A percentile compares a stretch with the other conserved stretches of the same genome.
phyloP scores from a whole-genome alignment of 2,797 vertebrate genomes.

The Onychomys leucogaster region DNA sequence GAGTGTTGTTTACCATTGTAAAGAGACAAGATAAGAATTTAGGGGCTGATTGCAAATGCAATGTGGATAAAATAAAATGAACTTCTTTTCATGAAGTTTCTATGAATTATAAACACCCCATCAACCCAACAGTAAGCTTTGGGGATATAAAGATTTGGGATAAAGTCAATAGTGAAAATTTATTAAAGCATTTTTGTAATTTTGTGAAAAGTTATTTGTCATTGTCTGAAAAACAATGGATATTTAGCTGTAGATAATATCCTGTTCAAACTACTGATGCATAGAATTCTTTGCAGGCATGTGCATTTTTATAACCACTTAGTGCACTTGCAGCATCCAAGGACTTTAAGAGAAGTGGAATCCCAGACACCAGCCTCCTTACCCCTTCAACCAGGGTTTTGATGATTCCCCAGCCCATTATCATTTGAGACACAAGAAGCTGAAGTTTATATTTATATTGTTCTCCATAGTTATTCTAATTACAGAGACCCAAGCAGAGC shows the following conservation, averaged over 20 bases:
- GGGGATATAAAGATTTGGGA: neutral
- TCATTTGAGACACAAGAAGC: neutral
- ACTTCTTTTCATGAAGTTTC: neutral
- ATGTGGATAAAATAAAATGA: constrained; percentile 14
- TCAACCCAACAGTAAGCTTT: neutral
- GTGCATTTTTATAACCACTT: neutral
- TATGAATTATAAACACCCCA: neutral
- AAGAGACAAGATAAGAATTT: constrained; percentile 11
- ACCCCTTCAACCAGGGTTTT: neutral
- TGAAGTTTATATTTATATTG: neutral
- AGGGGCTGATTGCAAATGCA: neutral
- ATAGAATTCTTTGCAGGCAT: neutral
- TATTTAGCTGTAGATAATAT: neutral
- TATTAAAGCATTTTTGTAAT: neutral
- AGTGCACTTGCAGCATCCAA: neutral
- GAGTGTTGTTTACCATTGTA: neutral
- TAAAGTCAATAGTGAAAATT: neutral
- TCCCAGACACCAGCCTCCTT: neutral
- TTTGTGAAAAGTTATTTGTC: neutral
- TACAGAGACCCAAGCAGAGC: too few species aligned
- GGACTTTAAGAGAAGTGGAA: neutral
- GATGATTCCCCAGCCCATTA: neutral
- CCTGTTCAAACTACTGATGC: neutral
- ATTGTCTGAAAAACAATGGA: neutral
- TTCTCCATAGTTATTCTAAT: neutral